A percentile compares a stretch with the other conserved stretches of the same genome.
Conservation (phyloP, 2,888 invertebrate species). For the Caenorhabditis auriculariae region DNA sequence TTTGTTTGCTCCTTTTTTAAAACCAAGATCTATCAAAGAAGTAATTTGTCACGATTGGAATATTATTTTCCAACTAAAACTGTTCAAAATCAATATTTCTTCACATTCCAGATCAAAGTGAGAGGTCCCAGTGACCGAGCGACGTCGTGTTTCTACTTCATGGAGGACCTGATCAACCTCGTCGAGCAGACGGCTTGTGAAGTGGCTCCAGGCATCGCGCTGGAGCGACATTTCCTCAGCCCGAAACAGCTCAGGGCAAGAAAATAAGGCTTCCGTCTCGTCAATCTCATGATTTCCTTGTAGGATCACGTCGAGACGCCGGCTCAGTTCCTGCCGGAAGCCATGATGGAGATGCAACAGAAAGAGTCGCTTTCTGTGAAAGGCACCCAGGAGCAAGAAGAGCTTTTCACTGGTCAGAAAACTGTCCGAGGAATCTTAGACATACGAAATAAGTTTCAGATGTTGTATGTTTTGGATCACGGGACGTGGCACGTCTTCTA, state of each 20-base stretch:
- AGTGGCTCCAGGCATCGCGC: constrained; percentile 74
- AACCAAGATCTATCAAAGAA: too few species aligned
- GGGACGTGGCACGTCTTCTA: constrained; percentile 66
- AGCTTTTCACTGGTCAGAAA: constrained; percentile 69
- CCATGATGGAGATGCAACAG: constrained; percentile 66
- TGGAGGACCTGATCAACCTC: constrained; percentile 69
- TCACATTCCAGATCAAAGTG: constrained; percentile 65
- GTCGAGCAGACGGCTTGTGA: constrained; percentile 71
- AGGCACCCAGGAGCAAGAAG: constrained; percentile 67
- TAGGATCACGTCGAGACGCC: constrained; percentile 47
- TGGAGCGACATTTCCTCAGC: constrained; percentile 74
- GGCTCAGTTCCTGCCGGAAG: constrained; percentile 52
- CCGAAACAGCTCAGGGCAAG: constrained; percentile 63
- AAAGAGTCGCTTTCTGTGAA: constrained; percentile 63
- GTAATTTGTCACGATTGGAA: too few species aligned
- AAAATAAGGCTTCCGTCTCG: neutral
- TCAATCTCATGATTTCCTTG: constrained; percentile 1
- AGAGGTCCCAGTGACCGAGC: constrained; percentile 64
- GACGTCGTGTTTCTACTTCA: constrained; percentile 71
- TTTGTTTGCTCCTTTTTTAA: too few species aligned
- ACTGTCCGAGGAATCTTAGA: constrained; percentile 65
- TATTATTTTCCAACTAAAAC: neutral
- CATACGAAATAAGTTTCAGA: constrained; percentile 64
- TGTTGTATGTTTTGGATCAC: constrained; percentile 70
- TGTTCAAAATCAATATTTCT: constrained; percentile 50